Base-by-base conservation (phyloP, 1,140 invertebrate genomes). In the Vollenhovia emeryi region DNA sequence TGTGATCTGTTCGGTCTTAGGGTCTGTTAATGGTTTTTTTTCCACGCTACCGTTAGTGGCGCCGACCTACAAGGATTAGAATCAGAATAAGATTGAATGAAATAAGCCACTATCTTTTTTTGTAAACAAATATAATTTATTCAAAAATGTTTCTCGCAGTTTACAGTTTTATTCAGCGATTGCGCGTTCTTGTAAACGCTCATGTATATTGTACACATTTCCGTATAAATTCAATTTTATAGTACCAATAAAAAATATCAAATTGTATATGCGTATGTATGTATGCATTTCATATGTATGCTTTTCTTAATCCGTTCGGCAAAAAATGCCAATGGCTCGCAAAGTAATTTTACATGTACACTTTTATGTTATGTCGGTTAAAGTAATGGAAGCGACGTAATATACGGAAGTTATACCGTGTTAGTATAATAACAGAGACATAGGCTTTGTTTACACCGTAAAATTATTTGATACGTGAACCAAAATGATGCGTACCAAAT, bases 51-150 rank as follows among this genome's bases (percentile, higher is more conserved):
- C 36, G 60, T 84, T 90, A 86, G 62, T 52, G 24, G n/a, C 73
- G 55, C 64, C 85, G 71, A 92, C 89, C 92, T 93, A 92, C 8
- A 82, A 89, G 79, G 87, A 92, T 90, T 83, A 91, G 87, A 92
- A 89, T 88, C 74, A 60, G 45, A 84, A 64, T 36, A 90, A 50
- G 21, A 87, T 83, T 27, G 79, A 91, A 89, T 84, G 45, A 87
- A 87, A 71, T 59, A 83, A 73, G 87, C 80, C 79, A 74, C 75
- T 68, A 45, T 85, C 52, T 83, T 48, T 60, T 90, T 90, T 91
- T 92, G 87, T 88, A 90, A 64, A 86, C 83, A 92, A 92, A 91
- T 92, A 90, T 33, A 85, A 91, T 92, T 92, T 92, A 92, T 91
- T 93, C 74, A 88, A 91, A 88, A 87, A 86, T 64, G 68, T 76